A percentile compares a stretch with the other conserved stretches of the same genome.
phyloP scores from a whole-genome alignment of 2,113 vertebrate species.

The Sciurus niger region DNA sequence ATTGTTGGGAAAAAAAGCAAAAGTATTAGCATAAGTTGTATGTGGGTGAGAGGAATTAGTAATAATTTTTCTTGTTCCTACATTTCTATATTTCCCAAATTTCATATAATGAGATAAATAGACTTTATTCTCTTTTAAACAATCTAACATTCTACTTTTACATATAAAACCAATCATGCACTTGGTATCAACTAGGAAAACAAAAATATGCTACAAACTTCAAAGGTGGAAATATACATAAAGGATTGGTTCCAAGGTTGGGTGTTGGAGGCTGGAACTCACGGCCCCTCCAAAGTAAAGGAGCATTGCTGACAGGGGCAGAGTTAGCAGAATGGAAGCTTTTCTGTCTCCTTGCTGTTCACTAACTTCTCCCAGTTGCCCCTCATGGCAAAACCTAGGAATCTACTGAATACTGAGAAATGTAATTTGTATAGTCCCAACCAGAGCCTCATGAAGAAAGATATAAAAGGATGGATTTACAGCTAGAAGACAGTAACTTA shows the following conservation, averaged over 20 bases:
- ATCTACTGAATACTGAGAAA: neutral
- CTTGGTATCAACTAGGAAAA: neutral
- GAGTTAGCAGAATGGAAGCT: neutral
- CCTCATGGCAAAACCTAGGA: neutral
- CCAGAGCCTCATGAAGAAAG: neutral
- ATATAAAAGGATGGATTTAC: neutral
- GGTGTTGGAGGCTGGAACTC: neutral
- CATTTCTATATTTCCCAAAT: neutral
- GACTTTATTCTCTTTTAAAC: conserved; percentile 10
- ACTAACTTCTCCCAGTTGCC: neutral
- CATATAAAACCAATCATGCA: neutral
- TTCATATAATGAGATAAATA: neutral
- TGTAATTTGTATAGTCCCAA: neutral
- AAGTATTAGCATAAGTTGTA: neutral
- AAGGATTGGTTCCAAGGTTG: neutral
- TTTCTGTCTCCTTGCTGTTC: neutral
- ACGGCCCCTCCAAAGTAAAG: neutral
- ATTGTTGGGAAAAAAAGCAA: neutral
- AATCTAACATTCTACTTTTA: neutral
- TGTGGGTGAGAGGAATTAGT: neutral
- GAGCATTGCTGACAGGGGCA: neutral
- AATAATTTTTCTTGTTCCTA: neutral
- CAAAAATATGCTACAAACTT: conserved; percentile 24
- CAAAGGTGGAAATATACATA: neutral
- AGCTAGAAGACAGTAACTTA: neutral